Percentiles rank a stretch among this genome's conserved stretches.
Evolutionary conservation across 1,140 invertebrate genomes (phyloP).

Genomic region (Stegodyphus dumicola): DNA sequence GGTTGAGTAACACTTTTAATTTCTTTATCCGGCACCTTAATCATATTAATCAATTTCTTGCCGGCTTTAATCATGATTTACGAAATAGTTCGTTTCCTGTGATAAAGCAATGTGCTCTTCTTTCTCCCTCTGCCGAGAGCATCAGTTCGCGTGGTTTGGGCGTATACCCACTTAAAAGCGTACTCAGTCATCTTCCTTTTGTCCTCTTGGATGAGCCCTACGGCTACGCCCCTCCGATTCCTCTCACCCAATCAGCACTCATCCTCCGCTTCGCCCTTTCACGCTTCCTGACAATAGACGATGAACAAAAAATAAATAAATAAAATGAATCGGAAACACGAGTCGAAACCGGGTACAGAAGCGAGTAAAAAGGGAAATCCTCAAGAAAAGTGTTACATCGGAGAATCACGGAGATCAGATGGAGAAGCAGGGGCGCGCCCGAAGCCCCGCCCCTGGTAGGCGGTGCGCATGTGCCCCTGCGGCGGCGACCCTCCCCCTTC

Average conservation of each 20-base stretch:
- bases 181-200: conserved; percentile 25
- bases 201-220: conserved; percentile 45
- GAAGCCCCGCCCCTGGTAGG: conserved; percentile 33
- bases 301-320: neutral
- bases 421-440: conserved; percentile 12
- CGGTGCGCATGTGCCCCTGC: conserved; percentile 56
- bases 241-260: conserved; percentile 32
- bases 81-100: no score
- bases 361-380: neutral
- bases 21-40: no score
- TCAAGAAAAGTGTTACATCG: neutral
- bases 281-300: neutral
- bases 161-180: neutral
- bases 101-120: no score
- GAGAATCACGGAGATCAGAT: neutral
- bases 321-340: neutral
- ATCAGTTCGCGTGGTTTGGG: neutral
- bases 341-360: neutral
- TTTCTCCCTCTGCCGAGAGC: no score
- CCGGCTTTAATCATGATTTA: no score
- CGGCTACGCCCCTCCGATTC: conserved; percentile 20
- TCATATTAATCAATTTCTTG: no score
- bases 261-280: neutral
- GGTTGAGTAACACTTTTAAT: no score
- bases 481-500: conserved; percentile 22